These are phyloP conservation scores for Notamacropus eugenii DNA, from an alignment of 2,797 vertebrate genomes.

Conservation along the genomic window DNA sequence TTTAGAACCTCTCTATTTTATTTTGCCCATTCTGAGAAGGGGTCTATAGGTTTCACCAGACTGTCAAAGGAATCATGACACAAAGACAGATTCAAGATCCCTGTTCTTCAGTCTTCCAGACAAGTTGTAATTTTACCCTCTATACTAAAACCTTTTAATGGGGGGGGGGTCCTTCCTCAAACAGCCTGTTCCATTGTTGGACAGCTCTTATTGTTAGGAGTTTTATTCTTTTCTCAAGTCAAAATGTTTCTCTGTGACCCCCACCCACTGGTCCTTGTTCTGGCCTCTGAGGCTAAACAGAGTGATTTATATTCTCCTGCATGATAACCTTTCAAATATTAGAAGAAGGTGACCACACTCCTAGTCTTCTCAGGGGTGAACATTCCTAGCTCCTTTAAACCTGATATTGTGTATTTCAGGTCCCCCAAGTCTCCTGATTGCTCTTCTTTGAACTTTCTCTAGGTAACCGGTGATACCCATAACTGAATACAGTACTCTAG, in stretches of 20 bases:
- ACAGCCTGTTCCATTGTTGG: not conserved
- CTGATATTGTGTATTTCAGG: not conserved
- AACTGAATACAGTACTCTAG: not conserved
- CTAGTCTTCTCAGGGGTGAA: not conserved
- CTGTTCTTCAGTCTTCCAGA: not conserved
- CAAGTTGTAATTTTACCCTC: not conserved
- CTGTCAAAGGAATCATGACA: not conserved
- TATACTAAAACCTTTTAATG: not conserved
- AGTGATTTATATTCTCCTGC: not conserved
- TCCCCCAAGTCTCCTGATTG: not conserved
- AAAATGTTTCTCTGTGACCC: not conserved
- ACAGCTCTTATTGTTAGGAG: not conserved
- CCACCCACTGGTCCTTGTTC: not conserved
- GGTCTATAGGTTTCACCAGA: not conserved
- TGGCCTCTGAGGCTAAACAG: not conserved
- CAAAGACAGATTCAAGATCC: not conserved
- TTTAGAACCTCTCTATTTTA: not conserved
- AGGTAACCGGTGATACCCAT: not conserved
- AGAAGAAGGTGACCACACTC: not conserved
- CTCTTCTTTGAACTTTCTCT: not conserved
- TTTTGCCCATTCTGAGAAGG: not conserved
- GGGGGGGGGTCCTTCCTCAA: not conserved
- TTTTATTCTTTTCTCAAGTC: not conserved
- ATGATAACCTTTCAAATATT: not conserved
- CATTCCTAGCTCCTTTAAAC: not conserved